Percentiles rank a stretch among this genome's conserved stretches.
phyloP scores from a whole-genome alignment of 2,888 invertebrate genomes.

The Nomada flava region DNA sequence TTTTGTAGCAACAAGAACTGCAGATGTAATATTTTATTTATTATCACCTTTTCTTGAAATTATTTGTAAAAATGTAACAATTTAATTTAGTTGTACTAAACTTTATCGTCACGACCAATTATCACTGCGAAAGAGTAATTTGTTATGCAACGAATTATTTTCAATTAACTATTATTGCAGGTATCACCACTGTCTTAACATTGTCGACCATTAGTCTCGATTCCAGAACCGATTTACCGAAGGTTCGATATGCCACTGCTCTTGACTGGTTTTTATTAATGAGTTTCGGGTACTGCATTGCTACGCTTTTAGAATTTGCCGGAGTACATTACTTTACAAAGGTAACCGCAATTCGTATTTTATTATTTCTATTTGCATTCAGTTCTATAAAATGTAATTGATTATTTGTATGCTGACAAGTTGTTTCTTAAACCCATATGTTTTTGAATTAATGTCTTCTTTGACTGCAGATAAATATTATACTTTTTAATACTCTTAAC shows the following conservation, averaged over 20 bases:
- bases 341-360: conserved; percentile 83
- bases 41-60: no score
- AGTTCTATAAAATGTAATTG: neutral
- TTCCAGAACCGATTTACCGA: conserved; percentile 95
- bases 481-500: neutral
- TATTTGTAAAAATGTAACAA: no score
- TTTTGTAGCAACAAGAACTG: no score
- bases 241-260: conserved; percentile 97
- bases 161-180: conserved; percentile 77
- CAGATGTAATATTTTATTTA: no score
- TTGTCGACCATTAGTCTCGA: conserved; percentile 96
- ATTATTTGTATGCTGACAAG: neutral
- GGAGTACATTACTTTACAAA: conserved; percentile 98
- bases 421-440: no score
- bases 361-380: neutral
- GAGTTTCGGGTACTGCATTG: conserved; percentile 97
- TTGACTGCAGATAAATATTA: no score
- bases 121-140: no score
- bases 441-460: no score
- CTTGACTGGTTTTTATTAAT: conserved; percentile 96
- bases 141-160: no score
- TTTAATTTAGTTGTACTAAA: no score
- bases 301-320: conserved; percentile 96
- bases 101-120: no score
- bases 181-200: conserved; percentile 97